Evolutionary conservation across 2,888 invertebrate species (phyloP).

Genomic region (Dilophus febrilis): DNA sequence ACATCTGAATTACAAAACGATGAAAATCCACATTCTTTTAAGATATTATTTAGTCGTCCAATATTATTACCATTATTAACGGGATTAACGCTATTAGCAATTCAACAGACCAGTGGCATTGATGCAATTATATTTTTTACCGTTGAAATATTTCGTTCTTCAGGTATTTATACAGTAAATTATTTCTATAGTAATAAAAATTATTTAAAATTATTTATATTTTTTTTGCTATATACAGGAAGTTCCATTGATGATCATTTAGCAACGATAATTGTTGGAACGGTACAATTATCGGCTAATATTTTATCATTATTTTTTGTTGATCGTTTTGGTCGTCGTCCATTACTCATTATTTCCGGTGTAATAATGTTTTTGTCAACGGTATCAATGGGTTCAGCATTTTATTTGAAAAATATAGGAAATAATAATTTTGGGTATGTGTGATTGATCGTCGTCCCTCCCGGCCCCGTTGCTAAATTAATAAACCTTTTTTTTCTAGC

Average conservation of each 20-base stretch:
- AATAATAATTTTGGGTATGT: constrained; percentile 31
- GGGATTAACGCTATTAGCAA: constrained; percentile 34
- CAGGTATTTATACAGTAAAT: constrained; percentile 29
- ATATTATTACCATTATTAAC: constrained; percentile 34
- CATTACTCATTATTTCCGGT: constrained; percentile 40
- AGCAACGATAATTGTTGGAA: constrained; percentile 37
- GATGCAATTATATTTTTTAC: constrained; percentile 41
- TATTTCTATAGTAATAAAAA: not conserved
- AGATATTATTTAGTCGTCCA: constrained; percentile 24
- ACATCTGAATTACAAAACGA: too few species aligned
- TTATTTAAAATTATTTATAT: constrained; percentile 1
- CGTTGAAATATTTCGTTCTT: constrained; percentile 37
- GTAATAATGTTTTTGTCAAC: constrained; percentile 35
- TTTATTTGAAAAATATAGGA: constrained; percentile 32
- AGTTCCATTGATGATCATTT: constrained; percentile 34
- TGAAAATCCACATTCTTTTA: not conserved
- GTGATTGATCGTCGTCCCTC: not conserved
- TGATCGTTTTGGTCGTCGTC: constrained; percentile 41
- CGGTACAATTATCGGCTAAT: constrained; percentile 38
- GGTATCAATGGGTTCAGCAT: constrained; percentile 36
- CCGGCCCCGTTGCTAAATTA: too few species aligned
- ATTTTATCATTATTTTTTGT: constrained; percentile 35
- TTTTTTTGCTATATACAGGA: constrained; percentile 28
- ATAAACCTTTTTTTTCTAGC: constrained; percentile 18
- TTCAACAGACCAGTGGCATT: constrained; percentile 42